Evolutionary conservation across 2,888 invertebrate genomes (phyloP), one percentile per base, ranked within the genome.

Genomic region (Notocelia uddmanniana): DNA sequence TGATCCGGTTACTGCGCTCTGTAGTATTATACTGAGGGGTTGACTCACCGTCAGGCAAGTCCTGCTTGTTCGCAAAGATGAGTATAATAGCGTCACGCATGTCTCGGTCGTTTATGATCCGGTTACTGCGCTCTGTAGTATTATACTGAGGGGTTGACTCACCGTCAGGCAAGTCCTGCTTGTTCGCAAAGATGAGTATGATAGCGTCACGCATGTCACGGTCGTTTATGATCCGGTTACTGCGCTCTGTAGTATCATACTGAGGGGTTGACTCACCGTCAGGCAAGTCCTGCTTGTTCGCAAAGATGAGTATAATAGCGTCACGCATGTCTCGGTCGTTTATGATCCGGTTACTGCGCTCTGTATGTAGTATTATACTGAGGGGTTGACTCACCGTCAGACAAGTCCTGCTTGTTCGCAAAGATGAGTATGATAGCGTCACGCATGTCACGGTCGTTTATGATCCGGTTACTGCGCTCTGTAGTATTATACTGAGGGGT

Each of bases 31-130:
- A 0, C 31, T 31, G 31, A n/a, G n/a, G n/a, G n/a, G n/a, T n/a
- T n/a, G n/a, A n/a, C n/a, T n/a, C n/a, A n/a, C n/a, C n/a, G n/a
- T n/a, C n/a, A n/a, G n/a, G n/a, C n/a, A 99, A 96, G 95, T 99
- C 99, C 95, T 99, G 99, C 95, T 99, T 99, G 93, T 99, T 99
- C 87, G 99, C 99, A 95, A 99, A 99, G 91, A 99, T 98, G 90
- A 99, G 97, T 93, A 99, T 99, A 92, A 99, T 98, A 80, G 99
- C 99, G 94, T 99, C 99, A 82, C 98, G 96, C 99, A 99, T 34
- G 2, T 99, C 99, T 85, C 99, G 95, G 94, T 99, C 99, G 93
- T 99, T 99, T 89, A 99, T 99, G 90, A 99, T 99, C 90, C 99
- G 34, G 34, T 34, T 34, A 34, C 34, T 5, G 34, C 6, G 34